A percentile compares a stretch with the other conserved stretches of the same genome.
phyloP scores from a whole-genome alignment of 2,797 vertebrate genomes.

The Lophius americanus region DNA sequence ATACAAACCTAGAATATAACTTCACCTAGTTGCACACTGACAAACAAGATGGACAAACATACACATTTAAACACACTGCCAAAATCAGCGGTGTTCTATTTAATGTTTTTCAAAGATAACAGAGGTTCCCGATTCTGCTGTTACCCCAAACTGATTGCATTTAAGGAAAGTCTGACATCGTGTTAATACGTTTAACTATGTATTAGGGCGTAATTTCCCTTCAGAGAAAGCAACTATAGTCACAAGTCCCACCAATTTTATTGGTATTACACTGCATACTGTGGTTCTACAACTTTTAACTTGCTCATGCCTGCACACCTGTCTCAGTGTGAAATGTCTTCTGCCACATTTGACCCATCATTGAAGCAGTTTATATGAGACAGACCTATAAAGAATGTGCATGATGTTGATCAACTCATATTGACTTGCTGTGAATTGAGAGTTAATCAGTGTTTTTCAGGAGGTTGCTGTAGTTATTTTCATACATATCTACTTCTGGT shows the following conservation, averaged over 20 bases:
- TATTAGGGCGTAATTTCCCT: no score
- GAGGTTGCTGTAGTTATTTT: not conserved
- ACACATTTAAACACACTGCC: not conserved
- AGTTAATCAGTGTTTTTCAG: constrained; percentile 7
- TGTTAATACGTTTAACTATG: no score
- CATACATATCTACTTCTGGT: not conserved
- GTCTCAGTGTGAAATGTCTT: constrained; percentile 44
- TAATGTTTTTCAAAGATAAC: constrained; percentile 54
- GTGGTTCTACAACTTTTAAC: not conserved
- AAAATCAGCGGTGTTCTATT: constrained; percentile 41
- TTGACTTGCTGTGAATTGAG: not conserved
- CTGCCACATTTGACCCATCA: constrained; percentile 38
- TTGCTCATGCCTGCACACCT: constrained; percentile 5
- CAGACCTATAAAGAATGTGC: constrained; percentile 38
- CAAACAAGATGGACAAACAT: not conserved
- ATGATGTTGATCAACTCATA: constrained; percentile 32
- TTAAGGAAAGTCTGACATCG: no score
- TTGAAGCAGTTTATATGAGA: constrained; percentile 57
- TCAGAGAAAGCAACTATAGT: no score
- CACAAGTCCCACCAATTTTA: no score
- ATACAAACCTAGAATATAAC: constrained; percentile 37
- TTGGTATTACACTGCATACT: no score
- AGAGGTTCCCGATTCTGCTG: no score
- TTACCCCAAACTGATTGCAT: no score
- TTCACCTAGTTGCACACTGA: constrained; percentile 25